phyloP scores from a whole-genome alignment of 1,140 invertebrate genomes.

The Gyrodactylus salaris region DNA sequence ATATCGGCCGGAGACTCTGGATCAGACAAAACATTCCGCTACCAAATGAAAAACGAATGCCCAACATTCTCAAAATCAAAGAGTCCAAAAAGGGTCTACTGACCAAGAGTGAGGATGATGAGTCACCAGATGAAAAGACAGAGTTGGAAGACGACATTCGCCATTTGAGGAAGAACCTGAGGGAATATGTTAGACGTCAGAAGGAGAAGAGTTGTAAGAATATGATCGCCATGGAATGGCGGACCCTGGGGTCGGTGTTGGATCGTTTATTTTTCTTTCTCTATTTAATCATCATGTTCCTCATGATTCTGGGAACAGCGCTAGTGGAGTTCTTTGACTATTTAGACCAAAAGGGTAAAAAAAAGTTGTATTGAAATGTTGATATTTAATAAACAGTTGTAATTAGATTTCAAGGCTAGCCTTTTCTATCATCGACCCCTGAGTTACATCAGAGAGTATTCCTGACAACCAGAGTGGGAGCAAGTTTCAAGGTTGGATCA shows the following conservation, averaged over 20 bases:
- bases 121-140: background rate
- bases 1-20: background rate
- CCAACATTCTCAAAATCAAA: background rate
- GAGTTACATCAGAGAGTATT: too few species aligned
- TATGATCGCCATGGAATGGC: conserved; percentile 12
- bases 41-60: background rate
- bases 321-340: background rate
- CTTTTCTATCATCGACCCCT: too few species aligned
- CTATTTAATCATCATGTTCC: conserved; percentile 10
- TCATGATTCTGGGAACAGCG: background rate
- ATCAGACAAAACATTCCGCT: conserved; percentile 1
- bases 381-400: too few species aligned
- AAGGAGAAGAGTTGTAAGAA: conserved; percentile 5
- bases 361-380: too few species aligned
- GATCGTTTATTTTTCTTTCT: conserved; percentile 18
- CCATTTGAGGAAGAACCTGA: background rate
- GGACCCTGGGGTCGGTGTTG: conserved; percentile 16
- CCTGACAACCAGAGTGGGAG: too few species aligned
- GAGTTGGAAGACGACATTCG: background rate
- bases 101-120: background rate
- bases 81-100: background rate
- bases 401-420: too few species aligned
- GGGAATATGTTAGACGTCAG: background rate
- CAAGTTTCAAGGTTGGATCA: too few species aligned
- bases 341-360: too few species aligned